Base-by-base conservation (phyloP, 2,113 vertebrate genomes). In the Tetraodon nigroviridis region DNA sequence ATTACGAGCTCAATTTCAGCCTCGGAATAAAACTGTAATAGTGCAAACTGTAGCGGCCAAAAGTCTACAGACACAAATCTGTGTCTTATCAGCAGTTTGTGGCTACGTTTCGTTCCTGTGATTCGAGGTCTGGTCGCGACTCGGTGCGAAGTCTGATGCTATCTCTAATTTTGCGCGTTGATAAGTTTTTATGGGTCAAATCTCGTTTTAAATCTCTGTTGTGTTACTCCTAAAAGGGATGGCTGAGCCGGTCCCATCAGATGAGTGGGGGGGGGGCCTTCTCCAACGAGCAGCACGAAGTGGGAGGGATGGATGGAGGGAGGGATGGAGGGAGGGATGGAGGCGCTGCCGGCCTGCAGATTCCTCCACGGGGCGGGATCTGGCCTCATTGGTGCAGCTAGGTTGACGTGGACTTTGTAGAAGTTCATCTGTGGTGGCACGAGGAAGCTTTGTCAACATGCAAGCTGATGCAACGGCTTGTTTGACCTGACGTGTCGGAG, bases 331-430 rank as follows among this genome's bases (percentile, higher is more conserved):
- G 73, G 78, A 47, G 85, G 76, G 68, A 41, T 17, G 16, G 40
- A 37, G 14, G 12, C 24, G 47, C 56, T 53, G 72, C 71, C 70
- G 63, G 67, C 44, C 27, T 64, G 58, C 67, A 67, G 67, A 41
- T 16, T 57, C 19, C 54, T 63, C 13, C 19, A 22, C 42, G 8
- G 86, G 87, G 84, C 79, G 80, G 71, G 80, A 62, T 72, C 69
- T 57, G 1, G 10, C 40, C 24, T 46, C 54, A 22, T 52, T 22
- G 62, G 29, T 52, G 78, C 64, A 6, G 71, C 69, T 91, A 82
- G 83, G 89, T 87, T 88, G 89, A 92, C 90, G 90, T 92, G 90
- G 91, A 91, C 91, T 84, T 89, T 21, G 32, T 64, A 32, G 49
- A 77, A 71, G 72, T 80, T 69, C 18, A 72, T 55, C 41, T 46